phyloP scores from a whole-genome alignment of 2,113 vertebrate species.

The Myotis brandtii region DNA sequence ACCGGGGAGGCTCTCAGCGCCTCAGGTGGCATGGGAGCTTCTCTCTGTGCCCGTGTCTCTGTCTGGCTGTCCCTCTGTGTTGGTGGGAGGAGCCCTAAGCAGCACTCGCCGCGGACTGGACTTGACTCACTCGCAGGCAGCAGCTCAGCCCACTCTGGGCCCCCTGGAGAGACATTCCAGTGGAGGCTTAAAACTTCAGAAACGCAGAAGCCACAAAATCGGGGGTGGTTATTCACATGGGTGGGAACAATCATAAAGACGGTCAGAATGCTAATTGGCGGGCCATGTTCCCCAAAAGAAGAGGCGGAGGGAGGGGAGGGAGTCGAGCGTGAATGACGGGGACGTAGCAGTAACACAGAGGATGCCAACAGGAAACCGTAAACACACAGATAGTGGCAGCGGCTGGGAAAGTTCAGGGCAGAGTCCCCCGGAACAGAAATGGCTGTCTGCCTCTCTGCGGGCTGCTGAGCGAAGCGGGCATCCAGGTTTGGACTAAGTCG shows the following conservation, averaged over 20 bases:
- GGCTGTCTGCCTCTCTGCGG: slow-evolving; percentile 26
- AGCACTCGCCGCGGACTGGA: not conserved
- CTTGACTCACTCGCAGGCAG: not conserved
- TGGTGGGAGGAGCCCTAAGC: not conserved
- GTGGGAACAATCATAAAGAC: not conserved
- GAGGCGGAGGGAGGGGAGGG: not conserved
- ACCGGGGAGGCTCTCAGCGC: not conserved
- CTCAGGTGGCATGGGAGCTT: not conserved
- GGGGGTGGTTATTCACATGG: not conserved
- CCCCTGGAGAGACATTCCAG: not conserved
- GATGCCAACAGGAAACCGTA: not conserved
- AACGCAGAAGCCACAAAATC: not conserved
- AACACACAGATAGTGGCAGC: not conserved
- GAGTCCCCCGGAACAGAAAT: not conserved
- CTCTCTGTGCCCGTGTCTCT: not conserved
- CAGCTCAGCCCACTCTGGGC: not conserved
- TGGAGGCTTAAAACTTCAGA: not conserved
- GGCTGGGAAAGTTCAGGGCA: not conserved
- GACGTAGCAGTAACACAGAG: not conserved
- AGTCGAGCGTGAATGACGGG: not conserved
- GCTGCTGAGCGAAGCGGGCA: not conserved
- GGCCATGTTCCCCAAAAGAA: not conserved
- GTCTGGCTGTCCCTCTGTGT: not conserved
- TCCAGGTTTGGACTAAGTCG: not conserved
- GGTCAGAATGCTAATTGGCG: not conserved